A percentile compares a stretch with the other conserved stretches of the same genome.
Conservation (phyloP, 2,113 vertebrate genomes). For the Cinclus mexicanus region DNA sequence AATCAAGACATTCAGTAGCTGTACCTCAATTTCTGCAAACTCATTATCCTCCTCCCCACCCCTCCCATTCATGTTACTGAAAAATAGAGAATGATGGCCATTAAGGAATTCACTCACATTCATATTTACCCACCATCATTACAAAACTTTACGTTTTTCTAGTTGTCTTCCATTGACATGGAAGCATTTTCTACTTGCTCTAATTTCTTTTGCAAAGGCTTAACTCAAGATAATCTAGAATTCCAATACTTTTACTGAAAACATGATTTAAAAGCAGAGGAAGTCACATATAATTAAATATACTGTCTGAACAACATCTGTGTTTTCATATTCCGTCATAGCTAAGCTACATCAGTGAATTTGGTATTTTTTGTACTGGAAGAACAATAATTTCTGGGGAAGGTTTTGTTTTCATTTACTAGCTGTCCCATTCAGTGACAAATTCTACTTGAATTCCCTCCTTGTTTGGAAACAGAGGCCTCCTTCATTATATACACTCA, state of each 20-base stretch:
- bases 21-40: background rate
- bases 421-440: background rate
- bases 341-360: background rate
- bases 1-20: background rate
- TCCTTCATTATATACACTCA: background rate
- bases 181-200: background rate
- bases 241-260: background rate
- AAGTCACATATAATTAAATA: background rate
- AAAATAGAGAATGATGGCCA: background rate
- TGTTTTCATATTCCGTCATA: background rate
- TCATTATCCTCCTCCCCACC: rapidly evolving
- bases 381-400: background rate
- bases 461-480: conserved; percentile 27
- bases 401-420: conserved; percentile 1
- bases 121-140: background rate
- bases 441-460: conserved; percentile 19
- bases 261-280: background rate
- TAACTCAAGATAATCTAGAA: background rate
- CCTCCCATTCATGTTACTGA: background rate
- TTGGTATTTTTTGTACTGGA: background rate
- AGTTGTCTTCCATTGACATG: background rate
- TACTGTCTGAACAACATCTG: background rate
- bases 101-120: background rate
- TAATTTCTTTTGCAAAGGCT: background rate
- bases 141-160: background rate